Evolutionary conservation across 2,113 vertebrate species (phyloP), one percentile per base, ranked within the genome.

Genomic region (Chascanopsetta lugubris): DNA sequence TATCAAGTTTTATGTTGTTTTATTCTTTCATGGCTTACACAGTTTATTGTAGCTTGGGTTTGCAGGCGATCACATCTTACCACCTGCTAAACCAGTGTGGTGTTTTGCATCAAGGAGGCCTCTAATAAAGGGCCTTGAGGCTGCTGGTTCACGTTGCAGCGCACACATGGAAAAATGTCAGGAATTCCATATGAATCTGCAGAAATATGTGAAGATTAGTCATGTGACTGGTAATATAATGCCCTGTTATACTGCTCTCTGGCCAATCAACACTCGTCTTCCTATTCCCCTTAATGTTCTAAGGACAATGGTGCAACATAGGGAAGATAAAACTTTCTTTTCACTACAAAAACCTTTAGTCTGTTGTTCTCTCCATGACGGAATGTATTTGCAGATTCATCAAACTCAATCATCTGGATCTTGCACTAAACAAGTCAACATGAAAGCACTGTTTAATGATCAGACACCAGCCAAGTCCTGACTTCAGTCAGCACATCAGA

Each of bases 101-200:
- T 0, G 17, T 55, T 77, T 67, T 74, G 70, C 72, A 85, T 75
- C 63, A 74, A 56, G 20, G 10, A 49, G 56, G 61, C 47, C 75
- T 73, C 61, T 86, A 74, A 88, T 87, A 77, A 87, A 70, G 29
- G 32, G 43, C 63, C 43, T 66, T 75, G 72, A 87, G 77, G 73
- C 68, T 68, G 43, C 56, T 15, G 8, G 54, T 51, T 62, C 68
- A 83, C 45, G 15, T 63, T 73, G 63, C 62, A 72, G 72, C 20
- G 49, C 47, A 79, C 72, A 38, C 45, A 58, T 29, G 61, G 61
- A 74, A 87, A 88, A 88, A 91, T 91, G 55, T 50, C 26, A 79
- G 72, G 87, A 91, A 92, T 93, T 79, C 79, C 68, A 50, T 62
- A 61, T 73, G 45, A 47, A 85, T 62, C 24, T 21, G 47, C 27